phyloP scores from a whole-genome alignment of 2,113 vertebrate species.

The Sula dactylatra region DNA sequence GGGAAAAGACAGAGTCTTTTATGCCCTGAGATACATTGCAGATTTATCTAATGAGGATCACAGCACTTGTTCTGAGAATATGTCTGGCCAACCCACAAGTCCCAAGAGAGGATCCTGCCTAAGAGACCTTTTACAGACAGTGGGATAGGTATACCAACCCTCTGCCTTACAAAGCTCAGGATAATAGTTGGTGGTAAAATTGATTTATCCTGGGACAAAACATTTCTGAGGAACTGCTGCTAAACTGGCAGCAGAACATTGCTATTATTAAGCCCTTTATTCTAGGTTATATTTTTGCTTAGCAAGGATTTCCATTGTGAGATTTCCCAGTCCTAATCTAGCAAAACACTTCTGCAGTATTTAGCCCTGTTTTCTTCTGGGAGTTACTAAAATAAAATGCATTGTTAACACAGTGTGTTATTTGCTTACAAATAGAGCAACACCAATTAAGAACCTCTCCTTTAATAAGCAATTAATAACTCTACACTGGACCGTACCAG shows the following conservation, averaged over 20 bases:
- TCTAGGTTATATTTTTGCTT: conserved; percentile 12
- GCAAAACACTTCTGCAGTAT: conserved; percentile 5
- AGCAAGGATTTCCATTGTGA: conserved; percentile 6
- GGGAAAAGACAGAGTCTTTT: not conserved
- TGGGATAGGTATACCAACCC: not conserved
- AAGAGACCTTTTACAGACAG: not conserved
- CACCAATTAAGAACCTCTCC: not conserved
- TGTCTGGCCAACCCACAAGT: not conserved
- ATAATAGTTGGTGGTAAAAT: not conserved
- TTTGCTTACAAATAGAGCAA: conserved; percentile 44
- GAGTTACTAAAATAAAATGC: conserved; percentile 31
- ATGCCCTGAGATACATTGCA: not conserved
- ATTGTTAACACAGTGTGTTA: not conserved
- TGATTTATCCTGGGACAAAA: not conserved
- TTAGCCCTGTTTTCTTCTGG: conserved; percentile 2
- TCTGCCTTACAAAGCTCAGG: not conserved
- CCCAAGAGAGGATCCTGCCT: not conserved
- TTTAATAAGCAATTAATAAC: conserved; percentile 12
- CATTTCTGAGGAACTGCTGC: not conserved
- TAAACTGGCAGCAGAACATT: not conserved
- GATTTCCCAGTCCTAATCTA: not conserved
- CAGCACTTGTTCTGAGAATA: not conserved
- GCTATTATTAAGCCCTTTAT: not conserved
- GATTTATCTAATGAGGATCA: not conserved
- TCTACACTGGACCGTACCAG: not conserved